These are phyloP conservation scores for Ovis canadensis DNA, from an alignment of 2,113 vertebrate genomes.

Conservation along the genomic window DNA sequence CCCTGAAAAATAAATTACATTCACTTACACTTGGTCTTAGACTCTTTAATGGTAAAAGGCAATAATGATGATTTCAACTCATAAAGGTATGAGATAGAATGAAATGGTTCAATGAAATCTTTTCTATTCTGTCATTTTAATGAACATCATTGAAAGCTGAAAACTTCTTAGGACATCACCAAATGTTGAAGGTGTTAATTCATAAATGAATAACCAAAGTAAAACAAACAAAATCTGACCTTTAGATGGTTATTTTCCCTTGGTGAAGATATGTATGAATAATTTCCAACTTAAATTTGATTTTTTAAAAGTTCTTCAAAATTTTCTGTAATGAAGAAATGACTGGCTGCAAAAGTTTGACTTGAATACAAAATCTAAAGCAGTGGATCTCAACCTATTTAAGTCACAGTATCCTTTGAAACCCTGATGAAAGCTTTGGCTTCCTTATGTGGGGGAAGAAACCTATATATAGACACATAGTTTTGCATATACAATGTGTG, in stretches of 20 bases:
- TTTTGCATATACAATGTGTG: neutral
- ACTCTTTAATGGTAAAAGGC: neutral
- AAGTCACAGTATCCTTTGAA: neutral
- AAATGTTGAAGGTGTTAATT: neutral
- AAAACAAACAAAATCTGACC: neutral
- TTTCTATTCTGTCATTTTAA: neutral
- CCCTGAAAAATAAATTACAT: conserved; percentile 67
- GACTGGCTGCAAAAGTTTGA: neutral
- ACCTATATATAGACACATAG: neutral
- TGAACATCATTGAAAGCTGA: neutral
- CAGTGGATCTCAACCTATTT: neutral
- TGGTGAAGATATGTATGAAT: neutral
- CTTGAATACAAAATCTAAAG: neutral
- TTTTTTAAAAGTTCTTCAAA: neutral
- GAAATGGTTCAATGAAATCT: neutral
- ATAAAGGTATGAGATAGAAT: neutral
- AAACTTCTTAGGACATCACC: neutral
- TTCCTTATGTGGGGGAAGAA: neutral
- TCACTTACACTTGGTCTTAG: neutral
- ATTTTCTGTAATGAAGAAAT: neutral
- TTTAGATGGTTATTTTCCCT: neutral
- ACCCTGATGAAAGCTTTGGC: neutral
- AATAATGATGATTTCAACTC: neutral
- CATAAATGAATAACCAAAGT: neutral
- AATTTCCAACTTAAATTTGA: neutral